These are phyloP conservation scores for Himalopsyche tibetana DNA, from an alignment of 2,888 invertebrate genomes.

Conservation along the genomic window DNA sequence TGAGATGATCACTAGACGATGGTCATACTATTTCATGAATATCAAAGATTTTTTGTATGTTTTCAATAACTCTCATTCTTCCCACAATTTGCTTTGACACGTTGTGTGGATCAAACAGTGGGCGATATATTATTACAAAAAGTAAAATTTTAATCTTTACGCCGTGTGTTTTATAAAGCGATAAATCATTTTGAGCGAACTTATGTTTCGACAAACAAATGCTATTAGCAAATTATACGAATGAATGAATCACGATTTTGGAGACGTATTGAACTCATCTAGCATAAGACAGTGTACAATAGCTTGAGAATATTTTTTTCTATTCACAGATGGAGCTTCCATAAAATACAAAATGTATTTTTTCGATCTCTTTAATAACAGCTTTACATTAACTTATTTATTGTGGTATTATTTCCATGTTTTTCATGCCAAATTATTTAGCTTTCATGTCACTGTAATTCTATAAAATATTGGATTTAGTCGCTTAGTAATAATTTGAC, in stretches of 20 bases:
- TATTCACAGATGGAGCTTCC: too few relatives aligned
- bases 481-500: too few relatives aligned
- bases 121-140: constrained; percentile 32
- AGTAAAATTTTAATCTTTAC: constrained; percentile 27
- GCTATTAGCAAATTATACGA: constrained; percentile 18
- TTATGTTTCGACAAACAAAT: constrained; percentile 5
- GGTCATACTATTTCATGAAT: constrained; percentile 10
- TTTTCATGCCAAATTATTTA: too few relatives aligned
- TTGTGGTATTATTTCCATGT: too few relatives aligned
- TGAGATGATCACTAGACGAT: too few relatives aligned
- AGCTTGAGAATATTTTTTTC: too few relatives aligned
- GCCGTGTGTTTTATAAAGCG: constrained; percentile 31
- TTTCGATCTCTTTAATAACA: too few relatives aligned
- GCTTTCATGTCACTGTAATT: too few relatives aligned
- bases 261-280: neutral
- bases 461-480: too few relatives aligned
- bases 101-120: constrained; percentile 39
- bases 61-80: constrained; percentile 38
- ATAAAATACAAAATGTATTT: too few relatives aligned
- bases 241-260: constrained; percentile 25
- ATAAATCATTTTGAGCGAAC: constrained; percentile 34
- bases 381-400: too few relatives aligned
- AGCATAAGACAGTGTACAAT: too few relatives aligned
- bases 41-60: neutral
- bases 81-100: constrained; percentile 41